phyloP scores from a whole-genome alignment of 2,113 vertebrate species.

The Paratilapia polleni region DNA sequence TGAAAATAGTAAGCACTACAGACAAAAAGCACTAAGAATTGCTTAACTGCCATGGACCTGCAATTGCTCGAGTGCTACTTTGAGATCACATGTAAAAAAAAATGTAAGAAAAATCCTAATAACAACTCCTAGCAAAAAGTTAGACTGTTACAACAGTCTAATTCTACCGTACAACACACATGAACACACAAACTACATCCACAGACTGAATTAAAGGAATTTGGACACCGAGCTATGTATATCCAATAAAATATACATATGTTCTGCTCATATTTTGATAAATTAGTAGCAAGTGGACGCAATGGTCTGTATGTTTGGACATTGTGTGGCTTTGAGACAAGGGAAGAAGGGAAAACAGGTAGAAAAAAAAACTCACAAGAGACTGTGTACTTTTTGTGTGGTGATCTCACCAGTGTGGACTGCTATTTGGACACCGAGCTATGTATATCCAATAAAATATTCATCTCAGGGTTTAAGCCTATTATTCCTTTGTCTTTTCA shows the following conservation, averaged over 20 bases:
- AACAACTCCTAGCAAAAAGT: neutral
- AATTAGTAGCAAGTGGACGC: neutral
- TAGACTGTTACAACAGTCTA: neutral
- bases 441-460: constrained; percentile 50
- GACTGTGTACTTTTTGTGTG: neutral
- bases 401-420: neutral
- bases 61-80: neutral
- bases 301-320: neutral
- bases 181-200: neutral
- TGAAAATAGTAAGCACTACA: neutral
- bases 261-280: neutral
- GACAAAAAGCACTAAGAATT: neutral
- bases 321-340: neutral
- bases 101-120: neutral
- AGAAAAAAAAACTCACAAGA: neutral
- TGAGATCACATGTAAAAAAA: neutral
- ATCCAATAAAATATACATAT: constrained; percentile 55
- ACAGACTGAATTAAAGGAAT: neutral
- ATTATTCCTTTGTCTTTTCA: constrained; percentile 52
- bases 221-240: constrained; percentile 7
- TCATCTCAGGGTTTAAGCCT: constrained; percentile 38
- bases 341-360: neutral
- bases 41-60: neutral
- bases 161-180: neutral
- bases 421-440: constrained; percentile 10